A percentile compares a stretch with the other conserved stretches of the same genome.
Evolutionary conservation across 2,797 vertebrate genomes (phyloP).

Genomic region (Periophthalmus magnuspinnatus): DNA sequence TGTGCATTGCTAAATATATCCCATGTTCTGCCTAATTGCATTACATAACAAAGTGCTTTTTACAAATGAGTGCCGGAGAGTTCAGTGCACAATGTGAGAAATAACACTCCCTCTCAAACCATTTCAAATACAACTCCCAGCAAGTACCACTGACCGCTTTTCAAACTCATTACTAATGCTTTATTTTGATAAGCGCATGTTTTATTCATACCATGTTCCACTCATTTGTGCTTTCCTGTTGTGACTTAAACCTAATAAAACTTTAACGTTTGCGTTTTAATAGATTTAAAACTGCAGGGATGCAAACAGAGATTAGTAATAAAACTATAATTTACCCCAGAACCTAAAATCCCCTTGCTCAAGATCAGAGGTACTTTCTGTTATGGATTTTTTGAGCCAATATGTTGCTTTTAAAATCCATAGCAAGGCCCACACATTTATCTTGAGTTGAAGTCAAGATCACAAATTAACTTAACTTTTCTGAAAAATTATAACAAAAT

Average conservation of each 20-base stretch:
- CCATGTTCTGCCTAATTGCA: conserved; percentile 4
- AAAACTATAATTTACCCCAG: too few species aligned
- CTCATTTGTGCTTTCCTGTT: not conserved
- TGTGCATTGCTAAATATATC: conserved; percentile 9
- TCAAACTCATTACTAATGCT: not conserved
- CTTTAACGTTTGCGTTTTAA: not conserved
- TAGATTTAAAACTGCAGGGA: too few species aligned
- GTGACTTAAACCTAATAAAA: not conserved
- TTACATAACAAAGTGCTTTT: conserved; percentile 5
- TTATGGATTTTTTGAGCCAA: too few species aligned
- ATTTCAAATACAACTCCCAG: not conserved
- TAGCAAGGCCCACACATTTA: too few species aligned
- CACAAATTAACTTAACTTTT: too few species aligned
- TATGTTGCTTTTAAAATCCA: too few species aligned
- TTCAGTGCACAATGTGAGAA: not conserved
- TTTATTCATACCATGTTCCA: not conserved
- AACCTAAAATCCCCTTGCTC: too few species aligned
- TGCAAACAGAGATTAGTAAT: too few species aligned
- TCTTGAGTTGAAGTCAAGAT: too few species aligned
- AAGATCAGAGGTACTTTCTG: too few species aligned
- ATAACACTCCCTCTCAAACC: not conserved
- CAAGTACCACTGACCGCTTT: not conserved
- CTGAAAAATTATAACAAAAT: too few species aligned
- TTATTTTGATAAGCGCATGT: not conserved
- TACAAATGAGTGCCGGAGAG: not conserved